phyloP scores from a whole-genome alignment of 2,888 invertebrate species.

The Protula sp. region DNA sequence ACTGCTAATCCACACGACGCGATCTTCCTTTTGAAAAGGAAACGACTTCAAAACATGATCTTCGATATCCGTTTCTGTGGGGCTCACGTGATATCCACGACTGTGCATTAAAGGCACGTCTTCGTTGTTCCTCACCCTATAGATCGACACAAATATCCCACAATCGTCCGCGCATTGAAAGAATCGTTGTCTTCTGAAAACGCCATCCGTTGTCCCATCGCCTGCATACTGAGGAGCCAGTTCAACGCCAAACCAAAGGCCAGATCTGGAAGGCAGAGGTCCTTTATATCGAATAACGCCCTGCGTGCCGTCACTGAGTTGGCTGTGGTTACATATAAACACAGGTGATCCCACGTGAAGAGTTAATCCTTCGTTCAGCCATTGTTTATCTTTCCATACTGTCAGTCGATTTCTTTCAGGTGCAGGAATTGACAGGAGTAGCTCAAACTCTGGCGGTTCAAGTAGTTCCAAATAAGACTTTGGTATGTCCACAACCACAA shows the following conservation, averaged over 20 bases:
- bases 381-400: too few relatives aligned
- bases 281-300: not conserved
- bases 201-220: slow-evolving; percentile 2
- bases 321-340: too few relatives aligned
- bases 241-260: slow-evolving; percentile 4
- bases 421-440: too few relatives aligned
- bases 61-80: not conserved
- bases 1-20: slow-evolving; percentile 7
- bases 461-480: too few relatives aligned
- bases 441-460: too few relatives aligned
- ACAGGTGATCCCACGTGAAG: too few relatives aligned
- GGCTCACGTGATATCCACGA: not conserved
- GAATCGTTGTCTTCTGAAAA: not conserved
- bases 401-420: too few relatives aligned
- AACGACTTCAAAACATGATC: not conserved
- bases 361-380: too few relatives aligned
- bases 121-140: not conserved
- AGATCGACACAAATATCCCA: not conserved
- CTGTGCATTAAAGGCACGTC: too few relatives aligned
- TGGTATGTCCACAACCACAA: too few relatives aligned
- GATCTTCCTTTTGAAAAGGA: too few relatives aligned
- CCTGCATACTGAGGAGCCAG: not conserved
- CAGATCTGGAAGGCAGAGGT: not conserved
- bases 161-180: slow-evolving; percentile 5
- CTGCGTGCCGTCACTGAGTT: too few relatives aligned